Base-by-base conservation (phyloP, 1,140 invertebrate species). In the Zaprionus gabonicus region DNA sequence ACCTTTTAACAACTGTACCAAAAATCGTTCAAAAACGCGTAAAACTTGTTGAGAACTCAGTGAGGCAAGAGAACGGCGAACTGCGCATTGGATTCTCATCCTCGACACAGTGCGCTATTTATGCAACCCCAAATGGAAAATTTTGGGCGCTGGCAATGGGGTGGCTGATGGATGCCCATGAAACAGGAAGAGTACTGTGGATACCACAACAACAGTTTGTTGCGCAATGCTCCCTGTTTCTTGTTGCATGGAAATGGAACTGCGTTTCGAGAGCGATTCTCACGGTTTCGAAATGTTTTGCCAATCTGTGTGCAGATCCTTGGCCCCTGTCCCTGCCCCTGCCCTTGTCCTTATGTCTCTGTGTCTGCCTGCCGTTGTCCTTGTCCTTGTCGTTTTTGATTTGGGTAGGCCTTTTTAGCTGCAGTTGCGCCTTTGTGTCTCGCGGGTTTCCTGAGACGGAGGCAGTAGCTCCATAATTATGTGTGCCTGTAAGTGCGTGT, bases 1-100 rank as follows among this genome's bases (percentile, higher is more conserved):
- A 46, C 12, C 28, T 31, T 46, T 62, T 41, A 69, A 72, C 55
- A 73, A 87, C 84, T 87, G 84, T 87, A 87, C 84, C 66, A 38
- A 64, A 60, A 76, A 78, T 79, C 75, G 79, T 49, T 80, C 60
- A 74, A 88, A 88, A 74, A 55, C 74, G 84, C 84, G 78, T 81
- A 81, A 88, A 88, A 84, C 78, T 71, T 71, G 78, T 87, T 84
- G 71, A 88, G 78, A 83, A 84, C 84, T 78, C 71, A 88, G 83
- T 70, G 58, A 64, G 7, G 65, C 25, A 63, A 27, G 62, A 10
- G 53, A 77, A 88, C 71, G 83, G 78, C 12, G 36, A 78, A 51
- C 46, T 51, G 46, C 84, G 84, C 84, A 87, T 53, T 81, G 58
- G 72, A 76, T 62, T 76, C 23, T 51, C 20, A 73, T 58, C 73